Evolutionary conservation across 2,888 invertebrate species (phyloP).

Genomic region (Dicranocentrus wangi): DNA sequence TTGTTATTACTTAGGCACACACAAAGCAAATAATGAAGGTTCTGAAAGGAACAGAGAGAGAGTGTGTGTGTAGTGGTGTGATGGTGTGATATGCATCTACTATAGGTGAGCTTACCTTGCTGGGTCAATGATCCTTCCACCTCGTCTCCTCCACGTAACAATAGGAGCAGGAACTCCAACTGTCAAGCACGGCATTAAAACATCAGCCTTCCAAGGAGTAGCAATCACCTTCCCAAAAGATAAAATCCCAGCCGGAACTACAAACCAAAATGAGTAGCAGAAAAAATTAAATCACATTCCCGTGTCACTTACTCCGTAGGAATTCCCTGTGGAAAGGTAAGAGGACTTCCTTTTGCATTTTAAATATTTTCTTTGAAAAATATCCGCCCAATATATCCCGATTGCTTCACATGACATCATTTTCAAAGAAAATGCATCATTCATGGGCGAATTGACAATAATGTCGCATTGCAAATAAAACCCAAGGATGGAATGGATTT

Average conservation of each 20-base stretch:
- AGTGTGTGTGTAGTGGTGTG: not conserved
- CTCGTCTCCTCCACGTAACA: conserved; percentile 62
- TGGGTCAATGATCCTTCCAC: conserved; percentile 62
- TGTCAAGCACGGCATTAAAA: conserved; percentile 80
- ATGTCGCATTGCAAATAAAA: not conserved
- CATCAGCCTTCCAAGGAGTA: conserved; percentile 81
- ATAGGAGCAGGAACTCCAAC: conserved; percentile 80
- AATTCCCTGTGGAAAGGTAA: not conserved
- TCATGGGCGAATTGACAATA: not conserved
- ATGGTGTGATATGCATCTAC: not conserved
- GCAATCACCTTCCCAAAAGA: conserved; percentile 82
- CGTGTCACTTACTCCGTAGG: no score
- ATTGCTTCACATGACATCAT: conserved; percentile 45
- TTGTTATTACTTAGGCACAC: not conserved
- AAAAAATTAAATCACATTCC: no score
- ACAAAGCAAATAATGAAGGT: not conserved
- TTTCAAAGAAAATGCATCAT: conserved; percentile 32
- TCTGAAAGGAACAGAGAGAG: not conserved
- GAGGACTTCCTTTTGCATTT: not conserved
- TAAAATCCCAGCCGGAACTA: conserved; percentile 81
- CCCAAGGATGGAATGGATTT: no score
- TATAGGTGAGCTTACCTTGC: conserved; percentile 56
- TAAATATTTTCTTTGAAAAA: conserved; percentile 39
- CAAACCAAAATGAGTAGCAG: conserved; percentile 41
- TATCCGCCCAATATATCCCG: conserved; percentile 51